Percentiles rank a stretch among this genome's conserved stretches.
These are phyloP conservation scores for Gymnopithys bicolor DNA, from an alignment of 2,797 vertebrate species.

Conservation along the genomic window DNA sequence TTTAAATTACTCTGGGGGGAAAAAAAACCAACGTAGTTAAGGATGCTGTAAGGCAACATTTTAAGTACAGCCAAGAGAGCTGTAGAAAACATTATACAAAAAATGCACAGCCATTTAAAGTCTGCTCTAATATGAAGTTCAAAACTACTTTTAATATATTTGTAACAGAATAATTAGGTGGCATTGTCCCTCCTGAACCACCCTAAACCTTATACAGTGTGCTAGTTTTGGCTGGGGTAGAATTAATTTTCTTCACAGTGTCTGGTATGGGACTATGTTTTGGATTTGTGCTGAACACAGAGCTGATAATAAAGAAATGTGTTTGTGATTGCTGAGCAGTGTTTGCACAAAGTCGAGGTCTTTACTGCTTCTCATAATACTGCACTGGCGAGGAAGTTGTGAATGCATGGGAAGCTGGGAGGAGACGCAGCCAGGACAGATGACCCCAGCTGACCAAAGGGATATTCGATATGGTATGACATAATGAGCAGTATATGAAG, in stretches of 20 bases:
- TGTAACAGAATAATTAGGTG: neutral
- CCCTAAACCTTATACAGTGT: neutral
- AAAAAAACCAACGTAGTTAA: neutral
- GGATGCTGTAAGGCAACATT: neutral
- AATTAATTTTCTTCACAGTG: neutral
- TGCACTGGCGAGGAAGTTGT: neutral
- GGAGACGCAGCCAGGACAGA: neutral
- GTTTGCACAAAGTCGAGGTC: neutral
- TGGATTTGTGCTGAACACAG: neutral
- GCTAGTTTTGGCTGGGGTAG: neutral
- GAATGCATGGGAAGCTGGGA: neutral
- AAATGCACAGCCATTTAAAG: neutral
- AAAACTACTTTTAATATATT: neutral
- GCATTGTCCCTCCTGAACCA: neutral
- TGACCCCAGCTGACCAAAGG: neutral
- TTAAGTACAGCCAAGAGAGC: neutral
- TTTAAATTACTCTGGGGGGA: neutral
- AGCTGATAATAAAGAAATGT: neutral
- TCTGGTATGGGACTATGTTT: neutral
- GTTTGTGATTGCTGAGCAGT: neutral
- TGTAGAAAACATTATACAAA: neutral
- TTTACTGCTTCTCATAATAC: neutral
- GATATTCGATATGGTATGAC: neutral
- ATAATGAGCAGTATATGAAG: neutral
- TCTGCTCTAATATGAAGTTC: neutral